Conservation (phyloP, 2,797 vertebrate genomes). For the Myioborus melanocephalus region DNA sequence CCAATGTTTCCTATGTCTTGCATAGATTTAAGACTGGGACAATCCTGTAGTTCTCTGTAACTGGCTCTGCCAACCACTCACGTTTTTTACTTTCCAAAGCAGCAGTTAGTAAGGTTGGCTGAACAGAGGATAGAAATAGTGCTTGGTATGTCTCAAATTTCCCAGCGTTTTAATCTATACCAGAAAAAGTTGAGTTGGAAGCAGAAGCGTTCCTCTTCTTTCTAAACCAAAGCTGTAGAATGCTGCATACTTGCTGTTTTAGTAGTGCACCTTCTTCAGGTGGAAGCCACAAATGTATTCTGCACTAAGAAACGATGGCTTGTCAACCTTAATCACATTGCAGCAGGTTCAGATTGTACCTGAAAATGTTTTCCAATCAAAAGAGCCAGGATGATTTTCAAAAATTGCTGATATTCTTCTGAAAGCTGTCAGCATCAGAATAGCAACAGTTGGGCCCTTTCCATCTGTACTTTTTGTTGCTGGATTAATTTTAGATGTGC, state of each 20-base stretch:
- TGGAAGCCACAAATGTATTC: neutral
- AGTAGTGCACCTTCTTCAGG: neutral
- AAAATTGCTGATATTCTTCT: neutral
- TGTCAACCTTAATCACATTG: neutral
- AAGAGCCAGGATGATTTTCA: neutral
- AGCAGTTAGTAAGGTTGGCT: neutral
- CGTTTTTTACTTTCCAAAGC: neutral
- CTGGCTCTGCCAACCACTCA: neutral
- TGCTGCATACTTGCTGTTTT: neutral
- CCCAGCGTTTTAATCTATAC: neutral
- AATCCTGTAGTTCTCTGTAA: rapidly evolving
- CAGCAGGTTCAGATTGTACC: neutral
- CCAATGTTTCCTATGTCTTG: neutral
- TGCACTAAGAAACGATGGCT: neutral
- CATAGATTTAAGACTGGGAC: neutral
- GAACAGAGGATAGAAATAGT: neutral
- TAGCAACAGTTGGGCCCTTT: neutral
- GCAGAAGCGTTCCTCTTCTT: neutral
- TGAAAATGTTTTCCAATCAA: neutral
- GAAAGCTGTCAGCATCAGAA: neutral
- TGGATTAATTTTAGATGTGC: constrained; percentile 18
- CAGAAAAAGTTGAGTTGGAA: rapidly evolving
- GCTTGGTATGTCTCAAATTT: neutral
- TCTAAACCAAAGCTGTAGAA: neutral
- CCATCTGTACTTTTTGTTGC: neutral